Evolutionary conservation across 1,140 invertebrate genomes (phyloP).

Genomic region (Triops cancriformis): DNA sequence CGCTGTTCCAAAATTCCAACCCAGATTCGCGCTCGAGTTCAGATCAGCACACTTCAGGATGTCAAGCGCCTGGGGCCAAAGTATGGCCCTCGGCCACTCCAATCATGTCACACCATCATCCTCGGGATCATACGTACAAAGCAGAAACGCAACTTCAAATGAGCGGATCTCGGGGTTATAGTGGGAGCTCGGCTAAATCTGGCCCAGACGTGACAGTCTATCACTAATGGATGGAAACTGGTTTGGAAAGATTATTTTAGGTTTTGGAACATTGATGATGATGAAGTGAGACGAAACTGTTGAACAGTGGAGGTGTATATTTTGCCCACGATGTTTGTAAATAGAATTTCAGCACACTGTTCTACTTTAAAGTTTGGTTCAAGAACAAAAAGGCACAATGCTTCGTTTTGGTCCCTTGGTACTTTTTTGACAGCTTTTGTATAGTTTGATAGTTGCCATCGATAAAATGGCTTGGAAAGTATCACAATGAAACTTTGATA

Average conservation of each 20-base stretch:
- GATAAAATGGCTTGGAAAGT: too few relatives aligned
- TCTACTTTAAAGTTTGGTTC: too few relatives aligned
- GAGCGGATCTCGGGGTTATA: constrained; percentile 37
- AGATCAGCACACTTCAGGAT: constrained; percentile 26
- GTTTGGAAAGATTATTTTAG: background rate
- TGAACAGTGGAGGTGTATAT: too few relatives aligned
- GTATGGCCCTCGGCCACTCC: constrained; percentile 33
- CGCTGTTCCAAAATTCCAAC: constrained; percentile 46
- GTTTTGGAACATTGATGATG: background rate
- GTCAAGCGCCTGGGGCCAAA: constrained; percentile 21
- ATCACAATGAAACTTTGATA: too few relatives aligned
- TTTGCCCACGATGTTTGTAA: too few relatives aligned
- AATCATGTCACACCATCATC: constrained; percentile 29
- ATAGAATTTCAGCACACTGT: too few relatives aligned
- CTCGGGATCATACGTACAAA: constrained; percentile 34
- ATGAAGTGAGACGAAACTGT: background rate
- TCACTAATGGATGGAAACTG: constrained; percentile 52
- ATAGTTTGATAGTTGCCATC: too few relatives aligned
- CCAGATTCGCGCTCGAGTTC: constrained; percentile 27
- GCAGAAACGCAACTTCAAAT: constrained; percentile 59
- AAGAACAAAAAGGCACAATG: too few relatives aligned
- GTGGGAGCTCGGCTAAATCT: constrained; percentile 65
- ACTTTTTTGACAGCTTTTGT: too few relatives aligned
- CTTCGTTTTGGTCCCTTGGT: too few relatives aligned
- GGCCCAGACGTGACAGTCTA: constrained; percentile 78